Evolutionary conservation across 2,888 invertebrate genomes (phyloP).

Genomic region (Lasioglossum zephyrum): DNA sequence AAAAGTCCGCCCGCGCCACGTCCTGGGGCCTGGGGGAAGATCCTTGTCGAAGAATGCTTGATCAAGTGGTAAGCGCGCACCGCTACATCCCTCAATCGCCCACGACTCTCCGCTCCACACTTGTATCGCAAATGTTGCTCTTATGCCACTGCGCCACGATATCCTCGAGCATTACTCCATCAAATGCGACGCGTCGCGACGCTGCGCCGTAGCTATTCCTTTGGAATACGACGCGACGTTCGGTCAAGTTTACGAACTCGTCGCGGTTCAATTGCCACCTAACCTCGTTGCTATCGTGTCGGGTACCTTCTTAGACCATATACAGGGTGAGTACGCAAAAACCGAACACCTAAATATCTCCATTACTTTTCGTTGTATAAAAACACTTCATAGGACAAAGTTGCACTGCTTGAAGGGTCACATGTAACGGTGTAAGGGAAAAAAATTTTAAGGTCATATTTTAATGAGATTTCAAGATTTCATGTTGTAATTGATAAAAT

Average conservation of each 20-base stretch:
- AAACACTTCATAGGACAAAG: too few relatives aligned
- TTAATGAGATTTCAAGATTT: too few relatives aligned
- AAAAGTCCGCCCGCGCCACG: constrained; percentile 55
- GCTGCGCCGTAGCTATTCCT: neutral
- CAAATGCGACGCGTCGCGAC: neutral
- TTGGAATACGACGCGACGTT: neutral
- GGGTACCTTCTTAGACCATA: neutral
- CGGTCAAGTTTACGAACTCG: neutral
- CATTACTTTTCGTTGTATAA: too few relatives aligned
- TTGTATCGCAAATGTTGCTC: constrained; percentile 23
- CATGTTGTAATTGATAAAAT: too few relatives aligned
- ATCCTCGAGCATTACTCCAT: neutral
- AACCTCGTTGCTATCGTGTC: neutral
- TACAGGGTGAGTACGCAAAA: too few relatives aligned
- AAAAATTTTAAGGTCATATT: too few relatives aligned
- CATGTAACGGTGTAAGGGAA: too few relatives aligned
- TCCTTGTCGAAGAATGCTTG: constrained; percentile 37
- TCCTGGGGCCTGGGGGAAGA: constrained; percentile 40
- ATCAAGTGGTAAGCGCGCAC: constrained; percentile 38
- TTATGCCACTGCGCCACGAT: neutral
- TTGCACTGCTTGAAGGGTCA: too few relatives aligned
- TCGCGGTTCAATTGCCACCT: neutral
- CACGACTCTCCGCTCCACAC: neutral
- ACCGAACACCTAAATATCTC: too few relatives aligned
- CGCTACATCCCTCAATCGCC: constrained; percentile 18